Evolutionary conservation across 2,113 vertebrate species (phyloP).

Genomic region (Formicarius rufipectus): DNA sequence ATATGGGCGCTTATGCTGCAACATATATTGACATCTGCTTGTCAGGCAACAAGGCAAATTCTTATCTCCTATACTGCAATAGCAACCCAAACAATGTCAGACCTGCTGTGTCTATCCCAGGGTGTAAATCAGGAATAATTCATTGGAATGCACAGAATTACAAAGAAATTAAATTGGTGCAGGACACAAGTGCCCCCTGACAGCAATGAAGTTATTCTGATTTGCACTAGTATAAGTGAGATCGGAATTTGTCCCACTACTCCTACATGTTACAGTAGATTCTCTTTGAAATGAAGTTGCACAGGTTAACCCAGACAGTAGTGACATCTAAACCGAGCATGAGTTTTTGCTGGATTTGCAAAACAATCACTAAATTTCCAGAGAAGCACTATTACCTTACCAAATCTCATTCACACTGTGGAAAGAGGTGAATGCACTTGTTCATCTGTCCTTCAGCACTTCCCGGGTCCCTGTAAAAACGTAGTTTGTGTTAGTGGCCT

Average conservation of each 20-base stretch:
- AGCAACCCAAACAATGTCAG: neutral
- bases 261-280: constrained; percentile 46
- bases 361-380: constrained; percentile 19
- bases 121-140: constrained; percentile 50
- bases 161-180: neutral
- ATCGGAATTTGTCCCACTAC: constrained; percentile 49
- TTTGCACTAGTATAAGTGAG: constrained; percentile 38
- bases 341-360: neutral
- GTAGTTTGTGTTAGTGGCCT: neutral
- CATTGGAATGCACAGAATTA: neutral
- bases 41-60: constrained; percentile 41
- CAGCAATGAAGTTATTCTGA: constrained; percentile 49
- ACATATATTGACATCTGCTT: neutral
- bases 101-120: neutral
- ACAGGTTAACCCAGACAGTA: constrained; percentile 56
- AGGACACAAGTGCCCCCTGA: neutral
- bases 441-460: neutral
- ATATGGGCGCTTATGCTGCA: neutral
- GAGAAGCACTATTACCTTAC: neutral
- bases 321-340: constrained; percentile 12
- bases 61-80: constrained; percentile 41
- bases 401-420: constrained; percentile 18
- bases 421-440: constrained; percentile 59
- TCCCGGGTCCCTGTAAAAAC: constrained; percentile 19
- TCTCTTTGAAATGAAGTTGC: constrained; percentile 69